Evolutionary conservation across 2,888 invertebrate species (phyloP).

Genomic region (Galeruca laticollis): DNA sequence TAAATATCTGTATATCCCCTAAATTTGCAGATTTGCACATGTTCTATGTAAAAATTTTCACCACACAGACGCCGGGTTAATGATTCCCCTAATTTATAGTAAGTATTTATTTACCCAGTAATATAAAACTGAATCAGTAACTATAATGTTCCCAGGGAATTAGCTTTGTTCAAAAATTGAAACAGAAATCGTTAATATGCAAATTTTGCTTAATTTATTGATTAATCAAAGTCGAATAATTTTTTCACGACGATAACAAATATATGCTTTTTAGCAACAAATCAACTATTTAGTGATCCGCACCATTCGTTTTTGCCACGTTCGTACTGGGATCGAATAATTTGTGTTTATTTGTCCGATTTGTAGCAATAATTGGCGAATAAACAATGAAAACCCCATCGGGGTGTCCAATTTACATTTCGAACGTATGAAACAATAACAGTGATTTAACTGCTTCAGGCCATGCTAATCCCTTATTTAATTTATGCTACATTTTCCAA

Average conservation of each 20-base stretch:
- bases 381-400: constrained; percentile 55
- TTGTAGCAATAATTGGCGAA: constrained; percentile 53
- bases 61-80: no score
- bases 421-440: constrained; percentile 57
- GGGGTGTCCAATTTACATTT: constrained; percentile 54
- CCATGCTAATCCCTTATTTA: constrained; percentile 55
- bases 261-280: constrained; percentile 22
- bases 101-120: not conserved
- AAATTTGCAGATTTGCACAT: no score
- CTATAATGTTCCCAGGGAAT: not conserved
- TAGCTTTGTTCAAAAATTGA: not conserved
- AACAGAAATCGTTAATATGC: constrained; percentile 11
- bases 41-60: no score
- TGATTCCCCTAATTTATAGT: no score
- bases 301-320: constrained; percentile 25
- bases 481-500: constrained; percentile 50
- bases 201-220: constrained; percentile 19
- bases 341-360: constrained; percentile 51
- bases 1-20: no score
- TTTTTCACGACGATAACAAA: constrained; percentile 4
- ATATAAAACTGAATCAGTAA: not conserved
- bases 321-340: constrained; percentile 28
- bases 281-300: constrained; percentile 21
- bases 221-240: constrained; percentile 14
- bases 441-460: constrained; percentile 57